Evolutionary conservation across 2,888 invertebrate genomes (phyloP).

Genomic region (Dimorphilus gyrociliatus): DNA sequence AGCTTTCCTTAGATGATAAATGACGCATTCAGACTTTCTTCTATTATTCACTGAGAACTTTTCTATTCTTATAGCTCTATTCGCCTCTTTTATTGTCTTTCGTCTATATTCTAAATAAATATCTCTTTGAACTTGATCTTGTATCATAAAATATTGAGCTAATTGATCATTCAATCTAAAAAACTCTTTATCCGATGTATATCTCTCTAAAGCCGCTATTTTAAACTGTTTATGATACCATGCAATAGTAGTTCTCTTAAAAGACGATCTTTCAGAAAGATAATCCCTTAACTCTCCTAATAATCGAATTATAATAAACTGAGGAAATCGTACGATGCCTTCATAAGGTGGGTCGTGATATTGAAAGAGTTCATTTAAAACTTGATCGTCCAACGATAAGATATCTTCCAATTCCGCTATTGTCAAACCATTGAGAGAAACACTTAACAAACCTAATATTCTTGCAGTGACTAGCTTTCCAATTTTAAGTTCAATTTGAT

Average conservation of each 20-base stretch:
- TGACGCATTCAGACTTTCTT: too few relatives aligned
- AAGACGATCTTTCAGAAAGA: slow-evolving; percentile 19
- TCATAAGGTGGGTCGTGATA: slow-evolving; percentile 26
- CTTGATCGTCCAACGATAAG: slow-evolving; percentile 18
- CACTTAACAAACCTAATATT: slow-evolving; percentile 20
- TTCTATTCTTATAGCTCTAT: too few relatives aligned
- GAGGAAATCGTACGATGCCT: slow-evolving; percentile 22
- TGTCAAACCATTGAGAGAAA: slow-evolving; percentile 20
- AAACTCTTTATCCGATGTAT: slow-evolving; percentile 11
- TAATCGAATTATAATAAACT: slow-evolving; percentile 23
- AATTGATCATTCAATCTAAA: slow-evolving; percentile 15
- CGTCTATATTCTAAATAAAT: too few relatives aligned
- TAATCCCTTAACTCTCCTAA: slow-evolving; percentile 21
- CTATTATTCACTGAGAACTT: too few relatives aligned
- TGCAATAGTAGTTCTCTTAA: slow-evolving; percentile 19
- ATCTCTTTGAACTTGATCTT: slow-evolving; percentile 16
- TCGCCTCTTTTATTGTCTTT: too few relatives aligned
- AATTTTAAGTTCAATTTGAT: slow-evolving; percentile 22
- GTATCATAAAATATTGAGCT: slow-evolving; percentile 17
- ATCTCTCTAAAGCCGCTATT: slow-evolving; percentile 17
- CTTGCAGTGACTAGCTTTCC: slow-evolving; percentile 14
- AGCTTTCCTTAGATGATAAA: too few relatives aligned
- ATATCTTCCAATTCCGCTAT: slow-evolving; percentile 29
- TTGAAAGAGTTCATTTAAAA: slow-evolving; percentile 7
- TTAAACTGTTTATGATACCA: slow-evolving; percentile 29